These are phyloP conservation scores for Oncorhynchus tshawytscha DNA, from an alignment of 2,113 vertebrate genomes.

Conservation along the genomic window DNA sequence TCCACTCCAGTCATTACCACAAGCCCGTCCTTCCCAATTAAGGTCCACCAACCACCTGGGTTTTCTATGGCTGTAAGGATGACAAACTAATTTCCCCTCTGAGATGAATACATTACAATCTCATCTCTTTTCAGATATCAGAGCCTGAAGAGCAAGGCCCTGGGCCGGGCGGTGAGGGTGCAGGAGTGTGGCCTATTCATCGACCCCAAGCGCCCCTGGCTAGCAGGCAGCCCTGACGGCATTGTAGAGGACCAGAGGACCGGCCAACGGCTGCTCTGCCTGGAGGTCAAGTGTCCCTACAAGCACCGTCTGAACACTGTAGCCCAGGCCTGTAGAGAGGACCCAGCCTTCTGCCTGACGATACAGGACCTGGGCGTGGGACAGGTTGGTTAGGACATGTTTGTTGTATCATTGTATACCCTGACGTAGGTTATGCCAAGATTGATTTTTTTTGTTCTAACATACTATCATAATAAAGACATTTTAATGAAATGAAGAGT, in stretches of 20 bases:
- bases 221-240: slow-evolving; percentile 82
- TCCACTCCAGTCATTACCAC: no score
- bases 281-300: slow-evolving; percentile 85
- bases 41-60: no score
- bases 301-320: slow-evolving; percentile 75
- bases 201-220: slow-evolving; percentile 69
- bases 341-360: slow-evolving; percentile 77
- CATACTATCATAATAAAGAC: no score
- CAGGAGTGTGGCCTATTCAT: slow-evolving; percentile 78
- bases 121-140: slow-evolving; percentile 55
- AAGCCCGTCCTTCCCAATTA: no score
- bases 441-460: no score
- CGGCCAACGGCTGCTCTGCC: slow-evolving; percentile 59
- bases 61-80: no score
- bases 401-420: no score
- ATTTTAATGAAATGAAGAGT: no score
- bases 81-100: no score
- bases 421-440: no score
- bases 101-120: no score
- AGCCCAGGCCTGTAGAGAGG: slow-evolving; percentile 73
- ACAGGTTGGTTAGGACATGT: no score
- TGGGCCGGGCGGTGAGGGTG: slow-evolving; percentile 59
- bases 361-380: slow-evolving; percentile 4
- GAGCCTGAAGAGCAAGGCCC: slow-evolving; percentile 50
- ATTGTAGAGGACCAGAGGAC: slow-evolving; percentile 68